Evolutionary conservation across 2,113 vertebrate species (phyloP).

Genomic region (Hippopotamus amphibius): DNA sequence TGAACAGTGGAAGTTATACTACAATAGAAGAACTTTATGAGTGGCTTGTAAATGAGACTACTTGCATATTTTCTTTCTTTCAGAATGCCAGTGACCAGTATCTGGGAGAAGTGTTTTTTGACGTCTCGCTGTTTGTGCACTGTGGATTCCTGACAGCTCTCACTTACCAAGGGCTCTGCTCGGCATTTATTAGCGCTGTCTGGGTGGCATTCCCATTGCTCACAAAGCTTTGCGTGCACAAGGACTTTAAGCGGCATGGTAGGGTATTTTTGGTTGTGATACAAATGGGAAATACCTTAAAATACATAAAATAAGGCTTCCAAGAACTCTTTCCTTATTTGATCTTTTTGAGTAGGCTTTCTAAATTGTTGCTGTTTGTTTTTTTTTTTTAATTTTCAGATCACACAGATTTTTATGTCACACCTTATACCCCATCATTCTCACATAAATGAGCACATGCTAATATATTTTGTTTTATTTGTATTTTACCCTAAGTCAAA

Average conservation of each 20-base stretch:
- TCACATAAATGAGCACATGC: background rate
- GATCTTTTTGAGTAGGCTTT: background rate
- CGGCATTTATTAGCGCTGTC: constrained; percentile 93
- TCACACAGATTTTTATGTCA: background rate
- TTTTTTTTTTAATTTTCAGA: background rate
- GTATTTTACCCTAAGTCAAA: background rate
- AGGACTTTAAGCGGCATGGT: constrained; percentile 93
- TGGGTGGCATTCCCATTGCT: constrained; percentile 96
- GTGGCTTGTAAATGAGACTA: background rate
- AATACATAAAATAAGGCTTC: constrained; percentile 4
- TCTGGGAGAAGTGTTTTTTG: constrained; percentile 94
- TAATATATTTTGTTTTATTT: constrained; percentile 28
- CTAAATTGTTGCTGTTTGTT: background rate
- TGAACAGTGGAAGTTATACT: background rate
- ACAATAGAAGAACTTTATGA: background rate
- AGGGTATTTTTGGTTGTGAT: constrained; percentile 65
- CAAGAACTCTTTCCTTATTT: background rate
- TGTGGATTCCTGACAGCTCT: constrained; percentile 89
- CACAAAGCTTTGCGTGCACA: constrained; percentile 89
- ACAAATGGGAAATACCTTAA: constrained; percentile 29
- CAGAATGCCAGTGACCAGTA: constrained; percentile 91
- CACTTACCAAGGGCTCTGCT: constrained; percentile 92
- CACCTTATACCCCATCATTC: background rate
- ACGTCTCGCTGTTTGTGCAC: constrained; percentile 93
- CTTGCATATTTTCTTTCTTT: constrained; percentile 60